These are phyloP conservation scores for Styela plicata DNA, from an alignment of 23 tunicate genomes.

Conservation along the genomic window DNA sequence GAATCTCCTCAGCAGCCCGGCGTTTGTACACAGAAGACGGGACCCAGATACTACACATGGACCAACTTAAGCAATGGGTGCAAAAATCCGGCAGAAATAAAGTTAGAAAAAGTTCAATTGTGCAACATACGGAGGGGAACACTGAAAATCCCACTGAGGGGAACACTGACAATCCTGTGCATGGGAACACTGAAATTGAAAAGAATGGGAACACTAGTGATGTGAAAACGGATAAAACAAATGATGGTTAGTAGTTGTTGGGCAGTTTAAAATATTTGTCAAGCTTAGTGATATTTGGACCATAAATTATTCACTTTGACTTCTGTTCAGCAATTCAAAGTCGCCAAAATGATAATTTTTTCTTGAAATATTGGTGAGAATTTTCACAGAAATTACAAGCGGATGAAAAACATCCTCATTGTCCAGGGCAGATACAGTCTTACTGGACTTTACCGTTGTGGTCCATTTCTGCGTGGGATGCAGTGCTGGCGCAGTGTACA, in stretches of 20 bases:
- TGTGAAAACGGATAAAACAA: not conserved
- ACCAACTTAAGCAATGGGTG: conserved; percentile 78
- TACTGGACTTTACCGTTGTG: too few relatives aligned
- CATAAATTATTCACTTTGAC: too few relatives aligned
- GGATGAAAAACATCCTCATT: too few relatives aligned
- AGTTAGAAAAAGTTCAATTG: not conserved
- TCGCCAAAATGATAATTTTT: too few relatives aligned
- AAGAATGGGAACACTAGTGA: not conserved
- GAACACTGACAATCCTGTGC: not conserved
- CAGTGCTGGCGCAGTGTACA: too few relatives aligned
- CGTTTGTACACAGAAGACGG: conserved; percentile 84
- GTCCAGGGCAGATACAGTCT: too few relatives aligned
- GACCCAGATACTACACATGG: conserved; percentile 82
- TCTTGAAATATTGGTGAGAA: too few relatives aligned
- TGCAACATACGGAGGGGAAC: not conserved
- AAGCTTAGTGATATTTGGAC: too few relatives aligned
- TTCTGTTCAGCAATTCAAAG: too few relatives aligned
- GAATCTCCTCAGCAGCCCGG: conserved; percentile 67
- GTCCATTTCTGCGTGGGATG: too few relatives aligned
- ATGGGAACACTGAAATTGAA: not conserved
- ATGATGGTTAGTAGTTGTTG: not conserved
- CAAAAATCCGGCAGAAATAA: not conserved
- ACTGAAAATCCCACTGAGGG: not conserved
- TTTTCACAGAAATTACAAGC: too few relatives aligned
- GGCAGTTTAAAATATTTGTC: too few relatives aligned